Base-by-base conservation (phyloP, 2,113 vertebrate genomes). In the Synodontis membranacea region DNA sequence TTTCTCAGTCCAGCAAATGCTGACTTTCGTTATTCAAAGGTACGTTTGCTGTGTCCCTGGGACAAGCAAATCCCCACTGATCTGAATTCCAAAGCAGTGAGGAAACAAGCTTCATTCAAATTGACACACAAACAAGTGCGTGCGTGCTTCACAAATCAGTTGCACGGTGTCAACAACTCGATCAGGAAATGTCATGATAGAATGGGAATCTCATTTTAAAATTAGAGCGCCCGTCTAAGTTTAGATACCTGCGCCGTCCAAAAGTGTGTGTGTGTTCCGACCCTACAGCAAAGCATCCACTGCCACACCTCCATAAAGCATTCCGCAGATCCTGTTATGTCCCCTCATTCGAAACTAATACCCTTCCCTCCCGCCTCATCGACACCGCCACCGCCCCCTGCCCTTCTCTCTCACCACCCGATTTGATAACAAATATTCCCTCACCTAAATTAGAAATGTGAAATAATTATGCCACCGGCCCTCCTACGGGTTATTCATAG, bases 381-480 rank as follows among this genome's bases (percentile, higher is more conserved):
- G 72, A 34, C 78, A 79, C 25, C 42, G 74, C 83, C 89, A 72
- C 86, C 54, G 6, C 44, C 81, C 50, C 70, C 46, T 70, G 48
- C n/a, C 72, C 14, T 80, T 48, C 81, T 42, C 39, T 50, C 81
- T 64, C 86, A 80, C 76, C 88, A 68, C 81, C 75, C 84, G 87
- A 92, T 92, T 93, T 92, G 89, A 93, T 94, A 92, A 91, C 90
- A 90, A 90, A 92, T 93, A 93, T 94, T 94, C 93, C 91, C 93
- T 91, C 86, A 92, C 92, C 93, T 93, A 93, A 94, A 94, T 94
- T 94, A 94, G 90, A 94, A 92, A 90, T 83, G 87, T 91, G 90
- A 91, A 92, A 92, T 94, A 93, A 95, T 95, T 94, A 94, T 91
- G 93, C 86, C 91, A 89, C 44, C 19, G 80, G 86, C 88, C 90